Evolutionary conservation across 2,888 invertebrate genomes (phyloP).

Genomic region (Megastigmus dorsalis): DNA sequence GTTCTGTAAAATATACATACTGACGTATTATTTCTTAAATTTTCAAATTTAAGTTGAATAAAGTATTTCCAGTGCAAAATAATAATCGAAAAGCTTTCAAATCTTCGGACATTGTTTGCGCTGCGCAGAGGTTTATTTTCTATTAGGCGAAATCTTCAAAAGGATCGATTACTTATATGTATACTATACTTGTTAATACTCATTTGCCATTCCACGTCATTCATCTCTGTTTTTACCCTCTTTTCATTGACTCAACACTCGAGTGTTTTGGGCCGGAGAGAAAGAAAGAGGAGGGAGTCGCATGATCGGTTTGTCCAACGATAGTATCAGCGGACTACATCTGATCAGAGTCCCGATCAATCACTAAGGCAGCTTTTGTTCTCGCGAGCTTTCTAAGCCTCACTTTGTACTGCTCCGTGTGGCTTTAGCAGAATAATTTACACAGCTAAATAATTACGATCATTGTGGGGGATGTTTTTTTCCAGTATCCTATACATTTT

Average conservation of each 20-base stretch:
- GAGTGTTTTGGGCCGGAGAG: slow-evolving; percentile 22
- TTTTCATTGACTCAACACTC: slow-evolving; percentile 31
- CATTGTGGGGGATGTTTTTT: no score
- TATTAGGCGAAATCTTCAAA: slow-evolving; percentile 47
- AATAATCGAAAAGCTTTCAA: slow-evolving; percentile 12
- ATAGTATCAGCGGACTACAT: slow-evolving; percentile 70
- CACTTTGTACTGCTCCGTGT: background rate
- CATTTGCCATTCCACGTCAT: slow-evolving; percentile 42
- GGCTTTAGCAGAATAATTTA: slow-evolving; percentile 31
- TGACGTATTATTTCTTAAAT: no score
- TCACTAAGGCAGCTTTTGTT: slow-evolving; percentile 69
- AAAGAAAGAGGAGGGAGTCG: slow-evolving; percentile 28
- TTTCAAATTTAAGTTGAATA: no score
- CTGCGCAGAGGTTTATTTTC: slow-evolving; percentile 32
- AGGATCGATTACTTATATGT: slow-evolving; percentile 45
- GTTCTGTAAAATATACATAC: no score
- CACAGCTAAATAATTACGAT: background rate
- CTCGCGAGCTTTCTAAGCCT: slow-evolving; percentile 67
- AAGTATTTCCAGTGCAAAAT: no score
- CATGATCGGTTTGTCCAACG: slow-evolving; percentile 60
- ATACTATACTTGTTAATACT: slow-evolving; percentile 44
- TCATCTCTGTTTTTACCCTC: slow-evolving; percentile 48
- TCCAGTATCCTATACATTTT: no score
- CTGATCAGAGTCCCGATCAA: slow-evolving; percentile 67
- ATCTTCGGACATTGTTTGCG: slow-evolving; percentile 12